A percentile compares a stretch with the other conserved stretches of the same genome.
These are phyloP conservation scores for Pseudonaja textilis DNA, from an alignment of 2,113 vertebrate species.

Conservation along the genomic window DNA sequence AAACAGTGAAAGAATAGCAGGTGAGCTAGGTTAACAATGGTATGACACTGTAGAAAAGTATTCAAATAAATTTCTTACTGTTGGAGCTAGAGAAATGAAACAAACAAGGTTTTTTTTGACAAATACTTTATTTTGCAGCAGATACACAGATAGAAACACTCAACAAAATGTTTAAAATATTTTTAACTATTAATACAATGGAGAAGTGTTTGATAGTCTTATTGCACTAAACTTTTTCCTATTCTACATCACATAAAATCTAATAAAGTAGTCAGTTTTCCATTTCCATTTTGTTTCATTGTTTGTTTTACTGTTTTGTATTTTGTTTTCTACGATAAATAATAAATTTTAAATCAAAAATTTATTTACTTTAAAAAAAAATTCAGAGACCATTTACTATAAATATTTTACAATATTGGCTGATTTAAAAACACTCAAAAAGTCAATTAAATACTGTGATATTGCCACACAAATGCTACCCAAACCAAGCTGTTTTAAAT, in stretches of 20 bases:
- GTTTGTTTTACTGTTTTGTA: too few species aligned
- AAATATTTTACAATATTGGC: slow-evolving; percentile 9
- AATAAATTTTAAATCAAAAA: too few species aligned
- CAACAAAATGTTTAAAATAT: neutral
- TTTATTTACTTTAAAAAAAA: slow-evolving; percentile 7
- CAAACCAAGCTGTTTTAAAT: slow-evolving; percentile 6
- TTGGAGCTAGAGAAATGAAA: neutral
- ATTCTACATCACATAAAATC: neutral
- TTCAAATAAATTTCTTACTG: neutral
- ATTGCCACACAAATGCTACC: slow-evolving; percentile 16
- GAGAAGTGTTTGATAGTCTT: neutral
- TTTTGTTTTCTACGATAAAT: too few species aligned
- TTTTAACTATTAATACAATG: slow-evolving; percentile 7
- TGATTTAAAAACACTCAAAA: slow-evolving; percentile 23
- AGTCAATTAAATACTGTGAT: slow-evolving; percentile 22
- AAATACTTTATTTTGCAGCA: slow-evolving; percentile 29
- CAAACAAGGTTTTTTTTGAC: neutral
- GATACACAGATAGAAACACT: slow-evolving; percentile 2
- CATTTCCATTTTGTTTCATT: neutral
- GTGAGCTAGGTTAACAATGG: neutral
- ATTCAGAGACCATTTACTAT: slow-evolving; percentile 7
- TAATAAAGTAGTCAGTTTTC: slow-evolving; percentile 4
- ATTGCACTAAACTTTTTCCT: slow-evolving; percentile 17
- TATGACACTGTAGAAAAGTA: neutral
- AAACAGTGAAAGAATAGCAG: neutral